Conservation (phyloP, 1,140 invertebrate species). For the Varroa destructor region DNA sequence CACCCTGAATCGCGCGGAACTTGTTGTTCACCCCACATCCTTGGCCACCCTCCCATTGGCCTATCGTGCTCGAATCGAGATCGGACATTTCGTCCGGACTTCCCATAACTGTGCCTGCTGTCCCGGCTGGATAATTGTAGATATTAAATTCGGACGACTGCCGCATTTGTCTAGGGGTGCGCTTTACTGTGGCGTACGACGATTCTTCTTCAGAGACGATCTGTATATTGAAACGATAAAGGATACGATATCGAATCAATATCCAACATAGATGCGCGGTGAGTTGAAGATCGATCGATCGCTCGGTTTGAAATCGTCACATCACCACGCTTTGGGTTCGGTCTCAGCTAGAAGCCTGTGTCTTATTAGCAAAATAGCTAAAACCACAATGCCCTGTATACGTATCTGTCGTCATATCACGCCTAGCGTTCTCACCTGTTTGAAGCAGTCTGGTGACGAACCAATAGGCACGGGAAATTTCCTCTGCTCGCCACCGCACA, state of each 20-base stretch:
- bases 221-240: not conserved
- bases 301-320: too few species aligned
- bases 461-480: constrained; percentile 21
- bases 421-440: constrained; percentile 1
- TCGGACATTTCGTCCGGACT: constrained; percentile 25
- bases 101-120: constrained; percentile 9
- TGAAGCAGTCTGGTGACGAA: constrained; percentile 19
- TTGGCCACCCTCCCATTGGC: constrained; percentile 10
- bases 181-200: constrained; percentile 23
- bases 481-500: not conserved
- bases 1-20: constrained; percentile 24
- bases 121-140: constrained; percentile 24
- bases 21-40: constrained; percentile 7
- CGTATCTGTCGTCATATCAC: too few species aligned
- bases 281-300: too few species aligned
- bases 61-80: constrained; percentile 2
- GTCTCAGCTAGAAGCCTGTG: too few species aligned
- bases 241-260: too few species aligned
- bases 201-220: constrained; percentile 1
- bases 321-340: too few species aligned
- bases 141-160: constrained; percentile 25
- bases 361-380: too few species aligned
- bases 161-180: constrained; percentile 2
- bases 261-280: too few species aligned
- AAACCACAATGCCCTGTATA: too few species aligned